These are phyloP conservation scores for Chelonoidis abingdonii DNA, from an alignment of 2,113 vertebrate species.

Conservation along the genomic window DNA sequence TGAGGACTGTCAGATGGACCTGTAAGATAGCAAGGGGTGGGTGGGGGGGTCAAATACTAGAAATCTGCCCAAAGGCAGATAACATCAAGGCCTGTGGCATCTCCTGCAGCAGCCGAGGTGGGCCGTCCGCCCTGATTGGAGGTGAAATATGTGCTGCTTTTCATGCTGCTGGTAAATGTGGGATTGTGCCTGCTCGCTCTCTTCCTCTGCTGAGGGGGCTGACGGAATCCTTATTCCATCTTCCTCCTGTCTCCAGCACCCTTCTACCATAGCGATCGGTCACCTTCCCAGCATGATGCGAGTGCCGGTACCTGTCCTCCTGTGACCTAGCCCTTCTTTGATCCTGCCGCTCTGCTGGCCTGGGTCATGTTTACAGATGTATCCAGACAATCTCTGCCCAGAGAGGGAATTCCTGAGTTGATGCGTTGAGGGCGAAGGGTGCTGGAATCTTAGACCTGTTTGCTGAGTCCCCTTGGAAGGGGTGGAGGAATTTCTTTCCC, in stretches of 20 bases:
- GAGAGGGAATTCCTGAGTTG: neutral
- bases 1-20: fast-evolving
- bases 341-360: too few species aligned
- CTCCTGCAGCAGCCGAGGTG: neutral
- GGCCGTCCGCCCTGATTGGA: too few species aligned
- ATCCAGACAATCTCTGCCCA: neutral
- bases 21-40: neutral
- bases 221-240: neutral
- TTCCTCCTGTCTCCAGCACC: too few species aligned
- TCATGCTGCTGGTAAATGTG: neutral
- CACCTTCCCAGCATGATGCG: neutral
- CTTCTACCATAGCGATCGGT: neutral
- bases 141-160: neutral
- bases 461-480: neutral
- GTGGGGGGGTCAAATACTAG: neutral
- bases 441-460: neutral
- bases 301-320: neutral
- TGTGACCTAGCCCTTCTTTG: neutral
- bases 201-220: neutral
- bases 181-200: fast-evolving
- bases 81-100: neutral
- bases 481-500: neutral
- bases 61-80: too few species aligned
- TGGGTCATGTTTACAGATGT: neutral
- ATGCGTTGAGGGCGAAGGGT: neutral